Conservation (phyloP, 2,888 invertebrate species). For the Oscheius sp. region DNA sequence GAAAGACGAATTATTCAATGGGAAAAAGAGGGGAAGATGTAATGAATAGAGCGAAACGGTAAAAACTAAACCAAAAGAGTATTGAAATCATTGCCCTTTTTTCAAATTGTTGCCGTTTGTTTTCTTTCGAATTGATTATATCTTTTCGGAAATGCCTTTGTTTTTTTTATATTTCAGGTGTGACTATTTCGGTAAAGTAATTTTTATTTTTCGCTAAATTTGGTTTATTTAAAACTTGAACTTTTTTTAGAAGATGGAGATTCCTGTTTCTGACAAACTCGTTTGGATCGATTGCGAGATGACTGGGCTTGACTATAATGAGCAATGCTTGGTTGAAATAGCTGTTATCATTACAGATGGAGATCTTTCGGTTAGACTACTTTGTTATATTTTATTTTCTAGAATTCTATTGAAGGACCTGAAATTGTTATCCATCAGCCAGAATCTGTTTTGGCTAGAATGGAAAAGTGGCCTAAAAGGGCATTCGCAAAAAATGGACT, state of each 20-base stretch:
- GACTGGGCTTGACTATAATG: slow-evolving; percentile 83
- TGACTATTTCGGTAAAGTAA: too few species aligned
- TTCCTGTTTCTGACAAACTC: neutral
- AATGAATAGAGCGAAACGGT: too few species aligned
- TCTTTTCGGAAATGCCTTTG: too few species aligned
- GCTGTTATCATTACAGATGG: slow-evolving; percentile 86
- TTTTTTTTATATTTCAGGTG: too few species aligned
- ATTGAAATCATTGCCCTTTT: too few species aligned
- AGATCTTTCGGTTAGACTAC: slow-evolving; percentile 55
- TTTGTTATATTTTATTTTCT: neutral
- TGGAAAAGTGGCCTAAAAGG: slow-evolving; percentile 85
- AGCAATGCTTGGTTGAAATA: slow-evolving; percentile 85
- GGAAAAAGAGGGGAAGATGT: too few species aligned
- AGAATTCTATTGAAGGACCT: slow-evolving; percentile 72
- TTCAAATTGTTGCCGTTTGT: too few species aligned
- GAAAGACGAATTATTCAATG: too few species aligned
- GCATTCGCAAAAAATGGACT: slow-evolving; percentile 87
- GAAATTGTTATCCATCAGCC: slow-evolving; percentile 83
- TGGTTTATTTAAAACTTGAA: too few species aligned
- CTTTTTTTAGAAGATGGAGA: slow-evolving; percentile 10
- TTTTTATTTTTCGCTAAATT: too few species aligned
- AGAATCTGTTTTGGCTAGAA: slow-evolving; percentile 78
- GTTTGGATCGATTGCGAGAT: slow-evolving; percentile 75
- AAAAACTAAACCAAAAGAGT: too few species aligned
- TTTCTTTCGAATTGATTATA: too few species aligned